A percentile compares a stretch with the other conserved stretches of the same genome.
Evolutionary conservation across 2,888 invertebrate species (phyloP).

Genomic region (Mycalesis mineus): DNA sequence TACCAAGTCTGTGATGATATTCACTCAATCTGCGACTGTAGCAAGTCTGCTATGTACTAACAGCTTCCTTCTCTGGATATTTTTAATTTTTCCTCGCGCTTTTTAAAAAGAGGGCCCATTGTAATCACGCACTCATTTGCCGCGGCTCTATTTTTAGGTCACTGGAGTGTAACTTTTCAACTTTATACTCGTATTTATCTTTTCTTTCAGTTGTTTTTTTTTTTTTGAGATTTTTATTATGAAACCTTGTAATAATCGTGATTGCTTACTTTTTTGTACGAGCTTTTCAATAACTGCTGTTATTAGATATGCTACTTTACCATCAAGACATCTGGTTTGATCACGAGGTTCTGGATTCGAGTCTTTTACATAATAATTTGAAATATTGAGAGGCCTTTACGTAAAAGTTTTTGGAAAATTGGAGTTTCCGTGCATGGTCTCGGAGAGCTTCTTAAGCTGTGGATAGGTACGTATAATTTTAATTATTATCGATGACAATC

Average conservation of each 20-base stretch:
- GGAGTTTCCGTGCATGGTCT: too few species aligned
- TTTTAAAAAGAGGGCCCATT: slow-evolving; percentile 16
- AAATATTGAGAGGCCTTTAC: too few species aligned
- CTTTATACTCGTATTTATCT: slow-evolving; percentile 7
- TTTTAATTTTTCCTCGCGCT: slow-evolving; percentile 15
- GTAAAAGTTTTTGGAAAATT: too few species aligned
- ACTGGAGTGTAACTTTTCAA: slow-evolving; percentile 5
- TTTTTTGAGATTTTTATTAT: slow-evolving; percentile 1
- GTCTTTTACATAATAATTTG: too few species aligned
- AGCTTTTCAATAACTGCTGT: too few species aligned
- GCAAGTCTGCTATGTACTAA: background rate
- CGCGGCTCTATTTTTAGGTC: slow-evolving; percentile 9
- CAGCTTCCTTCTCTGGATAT: slow-evolving; percentile 12
- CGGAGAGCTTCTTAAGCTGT: too few species aligned
- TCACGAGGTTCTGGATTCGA: too few species aligned
- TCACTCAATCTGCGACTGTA: background rate
- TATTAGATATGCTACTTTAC: too few species aligned
- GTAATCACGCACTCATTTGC: slow-evolving; percentile 18
- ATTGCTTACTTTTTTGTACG: background rate
- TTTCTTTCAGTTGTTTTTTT: slow-evolving; percentile 1
- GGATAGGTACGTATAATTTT: too few species aligned
- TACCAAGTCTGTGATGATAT: too few species aligned
- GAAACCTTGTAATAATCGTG: background rate
- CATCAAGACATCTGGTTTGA: too few species aligned
- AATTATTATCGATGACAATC: too few species aligned